These are phyloP conservation scores for Diceros bicornis DNA, from an alignment of 2,797 vertebrate species.

Conservation along the genomic window DNA sequence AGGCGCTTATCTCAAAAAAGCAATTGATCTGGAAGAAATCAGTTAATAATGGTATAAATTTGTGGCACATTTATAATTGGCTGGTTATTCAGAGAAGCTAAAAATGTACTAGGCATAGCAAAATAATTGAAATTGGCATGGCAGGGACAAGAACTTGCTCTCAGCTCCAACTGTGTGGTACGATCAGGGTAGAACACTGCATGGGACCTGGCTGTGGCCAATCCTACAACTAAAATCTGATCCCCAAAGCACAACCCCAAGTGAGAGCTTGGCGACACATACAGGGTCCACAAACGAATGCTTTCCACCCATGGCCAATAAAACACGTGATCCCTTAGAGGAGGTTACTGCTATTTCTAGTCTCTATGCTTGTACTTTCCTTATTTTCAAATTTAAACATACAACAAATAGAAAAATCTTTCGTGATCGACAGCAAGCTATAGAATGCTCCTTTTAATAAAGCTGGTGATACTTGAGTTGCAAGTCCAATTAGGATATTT, in stretches of 20 bases:
- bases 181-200: neutral
- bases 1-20: neutral
- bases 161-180: neutral
- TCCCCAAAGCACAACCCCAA: neutral
- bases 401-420: neutral
- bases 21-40: neutral
- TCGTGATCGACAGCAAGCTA: neutral
- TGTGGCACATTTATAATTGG: neutral
- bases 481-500: neutral
- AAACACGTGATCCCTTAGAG: neutral
- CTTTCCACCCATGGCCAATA: neutral
- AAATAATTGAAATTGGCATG: neutral
- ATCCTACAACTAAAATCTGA: neutral
- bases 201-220: no score
- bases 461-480: neutral
- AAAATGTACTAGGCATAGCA: neutral
- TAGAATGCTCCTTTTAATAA: neutral
- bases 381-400: slow-evolving; percentile 16
- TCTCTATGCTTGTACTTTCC: neutral
- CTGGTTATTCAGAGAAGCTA: slow-evolving; percentile 32
- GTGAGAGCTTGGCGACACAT: neutral
- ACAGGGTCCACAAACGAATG: neutral
- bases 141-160: neutral
- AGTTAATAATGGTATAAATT: neutral
- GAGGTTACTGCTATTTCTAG: neutral